Evolutionary conservation across 30 jellyfish, hydroid and myxozoan species (phyloP).

Genomic region (Cassiopea andromeda): DNA sequence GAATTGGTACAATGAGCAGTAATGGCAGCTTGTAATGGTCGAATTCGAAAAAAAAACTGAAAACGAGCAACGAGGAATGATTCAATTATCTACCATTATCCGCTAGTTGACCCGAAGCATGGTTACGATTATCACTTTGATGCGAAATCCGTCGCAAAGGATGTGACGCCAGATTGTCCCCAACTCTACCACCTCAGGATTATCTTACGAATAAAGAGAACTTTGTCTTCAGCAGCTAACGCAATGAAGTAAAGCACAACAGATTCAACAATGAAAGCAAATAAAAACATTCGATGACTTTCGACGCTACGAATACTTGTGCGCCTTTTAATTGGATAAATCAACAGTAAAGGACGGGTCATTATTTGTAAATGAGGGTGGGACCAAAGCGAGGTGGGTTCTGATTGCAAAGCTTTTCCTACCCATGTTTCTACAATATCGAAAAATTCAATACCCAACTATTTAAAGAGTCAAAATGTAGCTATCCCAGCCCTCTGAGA

Average conservation of each 20-base stretch:
- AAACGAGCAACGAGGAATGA: background rate
- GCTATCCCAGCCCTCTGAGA: too few relatives aligned
- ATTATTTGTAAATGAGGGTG: too few relatives aligned
- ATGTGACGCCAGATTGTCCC: conserved; percentile 12
- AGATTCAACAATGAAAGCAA: background rate
- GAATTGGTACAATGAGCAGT: too few relatives aligned
- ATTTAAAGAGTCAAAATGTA: too few relatives aligned
- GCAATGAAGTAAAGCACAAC: background rate
- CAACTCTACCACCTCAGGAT: background rate
- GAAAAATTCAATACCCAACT: too few relatives aligned
- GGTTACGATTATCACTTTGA: background rate
- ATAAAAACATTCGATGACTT: too few relatives aligned
- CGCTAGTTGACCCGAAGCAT: background rate
- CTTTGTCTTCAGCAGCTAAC: background rate
- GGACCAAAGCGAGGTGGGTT: too few relatives aligned
- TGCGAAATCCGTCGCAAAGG: background rate
- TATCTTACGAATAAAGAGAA: background rate
- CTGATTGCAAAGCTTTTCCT: too few relatives aligned
- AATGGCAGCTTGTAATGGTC: background rate
- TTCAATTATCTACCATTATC: background rate
- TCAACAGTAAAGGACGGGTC: too few relatives aligned
- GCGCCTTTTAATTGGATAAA: too few relatives aligned
- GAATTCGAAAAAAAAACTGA: background rate
- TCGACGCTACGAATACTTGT: too few relatives aligned
- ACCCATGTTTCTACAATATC: too few relatives aligned